Percentiles rank a stretch among this genome's conserved stretches.
phyloP scores from a whole-genome alignment of 2,888 invertebrate species.

The Eupithecia exiguata region DNA sequence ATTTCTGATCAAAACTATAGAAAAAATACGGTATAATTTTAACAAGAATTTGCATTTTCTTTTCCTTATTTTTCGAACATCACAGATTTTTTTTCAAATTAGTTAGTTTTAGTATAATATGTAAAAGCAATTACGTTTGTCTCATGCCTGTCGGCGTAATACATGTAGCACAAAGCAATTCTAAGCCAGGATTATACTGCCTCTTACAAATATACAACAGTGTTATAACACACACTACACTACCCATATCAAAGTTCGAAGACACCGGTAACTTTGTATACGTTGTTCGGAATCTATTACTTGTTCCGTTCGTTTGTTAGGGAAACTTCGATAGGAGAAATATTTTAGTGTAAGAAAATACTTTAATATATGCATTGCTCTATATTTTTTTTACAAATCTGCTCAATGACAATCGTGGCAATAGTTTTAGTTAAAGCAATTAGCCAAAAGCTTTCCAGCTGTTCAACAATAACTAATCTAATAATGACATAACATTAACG shows the following conservation, averaged over 20 bases:
- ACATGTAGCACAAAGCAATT: conserved; percentile 17
- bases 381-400: background rate
- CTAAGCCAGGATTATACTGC: conserved; percentile 20
- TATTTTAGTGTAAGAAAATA: background rate
- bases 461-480: conserved; percentile 25
- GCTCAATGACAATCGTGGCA: background rate
- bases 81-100: background rate
- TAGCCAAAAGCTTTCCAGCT: conserved; percentile 29
- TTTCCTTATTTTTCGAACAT: background rate
- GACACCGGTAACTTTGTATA: conserved; percentile 41
- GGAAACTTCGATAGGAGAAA: conserved; percentile 5
- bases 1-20: background rate
- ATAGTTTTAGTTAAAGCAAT: conserved; percentile 2
- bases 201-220: conserved; percentile 7
- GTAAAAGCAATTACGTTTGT: conserved; percentile 15
- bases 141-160: conserved; percentile 9
- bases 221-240: conserved; percentile 1
- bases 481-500: conserved; percentile 17
- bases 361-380: background rate
- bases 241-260: conserved; percentile 41
- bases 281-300: conserved; percentile 33
- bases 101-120: background rate
- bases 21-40: background rate
- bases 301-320: conserved; percentile 29
- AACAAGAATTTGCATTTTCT: background rate